Conservation (phyloP, 2,888 invertebrate species). For the Ischnura elegans region DNA sequence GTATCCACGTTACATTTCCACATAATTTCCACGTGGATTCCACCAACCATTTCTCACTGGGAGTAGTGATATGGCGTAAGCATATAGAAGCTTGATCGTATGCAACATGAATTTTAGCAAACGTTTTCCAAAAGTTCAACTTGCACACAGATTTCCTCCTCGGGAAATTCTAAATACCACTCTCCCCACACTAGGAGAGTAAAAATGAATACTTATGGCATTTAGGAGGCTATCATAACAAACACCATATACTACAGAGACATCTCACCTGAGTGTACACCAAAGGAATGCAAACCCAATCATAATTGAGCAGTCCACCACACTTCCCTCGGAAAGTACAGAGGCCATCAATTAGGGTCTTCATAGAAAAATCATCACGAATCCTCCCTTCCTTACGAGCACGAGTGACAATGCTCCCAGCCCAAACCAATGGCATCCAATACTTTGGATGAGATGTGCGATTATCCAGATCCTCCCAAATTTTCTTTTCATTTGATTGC, state of each 20-base stretch:
- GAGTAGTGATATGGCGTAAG: too few relatives aligned
- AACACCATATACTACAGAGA: background rate
- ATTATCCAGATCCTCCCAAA: conserved; percentile 75
- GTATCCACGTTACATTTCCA: too few relatives aligned
- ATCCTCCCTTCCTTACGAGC: conserved; percentile 75
- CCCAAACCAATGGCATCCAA: conserved; percentile 76
- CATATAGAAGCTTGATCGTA: too few relatives aligned
- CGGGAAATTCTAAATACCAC: too few relatives aligned
- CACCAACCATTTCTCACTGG: too few relatives aligned
- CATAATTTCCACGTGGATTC: too few relatives aligned
- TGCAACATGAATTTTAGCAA: too few relatives aligned
- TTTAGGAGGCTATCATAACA: background rate
- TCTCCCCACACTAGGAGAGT: too few relatives aligned
- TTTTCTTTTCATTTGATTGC: conserved; percentile 75
- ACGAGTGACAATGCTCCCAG: conserved; percentile 74
- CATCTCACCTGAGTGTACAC: conserved; percentile 76
- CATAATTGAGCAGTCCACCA: conserved; percentile 74
- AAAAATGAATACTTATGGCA: too few relatives aligned
- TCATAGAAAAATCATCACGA: conserved; percentile 76
- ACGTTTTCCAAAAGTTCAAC: too few relatives aligned
- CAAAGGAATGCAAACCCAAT: conserved; percentile 76
- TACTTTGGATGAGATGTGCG: conserved; percentile 75
- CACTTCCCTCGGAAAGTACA: conserved; percentile 76
- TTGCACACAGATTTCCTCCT: too few relatives aligned
- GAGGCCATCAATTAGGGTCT: conserved; percentile 77